Evolutionary conservation across 2,113 vertebrate genomes (phyloP).

Genomic region (Sinocyclocheilus anophthalmus): DNA sequence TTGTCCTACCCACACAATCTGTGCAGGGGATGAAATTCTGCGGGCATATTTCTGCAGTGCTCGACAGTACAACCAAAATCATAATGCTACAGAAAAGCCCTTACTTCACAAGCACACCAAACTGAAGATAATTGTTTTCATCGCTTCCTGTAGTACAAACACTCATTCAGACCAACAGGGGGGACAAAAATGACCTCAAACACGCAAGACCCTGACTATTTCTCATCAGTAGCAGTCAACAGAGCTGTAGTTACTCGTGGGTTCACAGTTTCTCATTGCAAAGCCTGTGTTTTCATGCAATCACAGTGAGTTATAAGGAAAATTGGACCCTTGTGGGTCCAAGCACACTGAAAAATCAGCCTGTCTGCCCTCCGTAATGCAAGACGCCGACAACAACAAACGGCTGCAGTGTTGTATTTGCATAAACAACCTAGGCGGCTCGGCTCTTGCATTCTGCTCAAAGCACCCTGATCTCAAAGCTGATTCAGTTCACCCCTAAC

Average conservation of each 20-base stretch:
- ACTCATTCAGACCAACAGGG: not conserved
- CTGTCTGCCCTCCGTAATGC: not conserved
- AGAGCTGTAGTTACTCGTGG: not conserved
- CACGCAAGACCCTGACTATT: not conserved
- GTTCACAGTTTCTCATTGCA: not conserved
- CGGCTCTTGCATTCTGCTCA: not conserved
- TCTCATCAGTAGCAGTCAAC: not conserved
- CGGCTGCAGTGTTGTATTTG: not conserved
- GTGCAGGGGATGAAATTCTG: conserved; percentile 46
- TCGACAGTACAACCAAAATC: conserved; percentile 29
- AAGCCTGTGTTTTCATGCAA: conserved; percentile 2
- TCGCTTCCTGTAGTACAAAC: not conserved
- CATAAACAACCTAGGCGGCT: not conserved
- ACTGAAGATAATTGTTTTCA: conserved; percentile 4
- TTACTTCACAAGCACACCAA: conserved; percentile 22
- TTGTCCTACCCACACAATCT: conserved; percentile 55
- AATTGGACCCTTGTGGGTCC: not conserved
- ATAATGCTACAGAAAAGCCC: conserved; percentile 15
- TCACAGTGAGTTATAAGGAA: conserved; percentile 3
- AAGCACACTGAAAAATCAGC: not conserved
- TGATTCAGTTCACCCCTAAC: not conserved
- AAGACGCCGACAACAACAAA: not conserved
- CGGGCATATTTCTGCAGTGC: conserved; percentile 37
- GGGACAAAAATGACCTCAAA: not conserved
- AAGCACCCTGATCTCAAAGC: not conserved